Evolutionary conservation across 2,113 vertebrate species (phyloP).

Genomic region (Pangasianodon gigas): DNA sequence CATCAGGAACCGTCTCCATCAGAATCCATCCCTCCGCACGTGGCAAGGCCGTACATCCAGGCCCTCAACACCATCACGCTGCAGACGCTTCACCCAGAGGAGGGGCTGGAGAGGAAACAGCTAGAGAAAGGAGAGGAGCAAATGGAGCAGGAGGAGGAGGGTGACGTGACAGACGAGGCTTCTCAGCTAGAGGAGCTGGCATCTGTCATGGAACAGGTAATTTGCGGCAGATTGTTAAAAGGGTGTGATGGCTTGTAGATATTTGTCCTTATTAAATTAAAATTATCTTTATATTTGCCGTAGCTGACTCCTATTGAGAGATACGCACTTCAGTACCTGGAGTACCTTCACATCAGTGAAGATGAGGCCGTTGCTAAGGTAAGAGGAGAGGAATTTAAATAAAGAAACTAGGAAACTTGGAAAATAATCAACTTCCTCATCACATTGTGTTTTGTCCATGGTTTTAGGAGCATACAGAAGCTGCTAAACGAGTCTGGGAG

Average conservation of each 20-base stretch:
- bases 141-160: constrained; percentile 51
- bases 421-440: neutral
- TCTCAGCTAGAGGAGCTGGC: constrained; percentile 82
- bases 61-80: constrained; percentile 86
- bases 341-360: constrained; percentile 78
- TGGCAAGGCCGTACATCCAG: constrained; percentile 89
- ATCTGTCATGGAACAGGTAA: constrained; percentile 88
- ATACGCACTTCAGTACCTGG: constrained; percentile 90
- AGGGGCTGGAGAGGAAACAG: constrained; percentile 49
- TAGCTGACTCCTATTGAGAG: constrained; percentile 94
- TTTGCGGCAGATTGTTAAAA: too few species aligned
- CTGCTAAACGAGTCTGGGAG: constrained; percentile 84
- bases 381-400: neutral
- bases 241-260: neutral
- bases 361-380: constrained; percentile 71
- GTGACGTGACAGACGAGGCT: constrained; percentile 70
- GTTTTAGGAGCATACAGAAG: constrained; percentile 75
- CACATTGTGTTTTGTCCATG: neutral
- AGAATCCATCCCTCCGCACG: constrained; percentile 87
- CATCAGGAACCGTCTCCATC: constrained; percentile 87
- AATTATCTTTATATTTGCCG: neutral
- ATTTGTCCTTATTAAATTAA: neutral
- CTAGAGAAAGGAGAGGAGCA: constrained; percentile 52
- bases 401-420: neutral
- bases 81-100: constrained; percentile 61